Evolutionary conservation across 2,797 vertebrate species (phyloP).

Genomic region (Lepilemur septentrionalis): DNA sequence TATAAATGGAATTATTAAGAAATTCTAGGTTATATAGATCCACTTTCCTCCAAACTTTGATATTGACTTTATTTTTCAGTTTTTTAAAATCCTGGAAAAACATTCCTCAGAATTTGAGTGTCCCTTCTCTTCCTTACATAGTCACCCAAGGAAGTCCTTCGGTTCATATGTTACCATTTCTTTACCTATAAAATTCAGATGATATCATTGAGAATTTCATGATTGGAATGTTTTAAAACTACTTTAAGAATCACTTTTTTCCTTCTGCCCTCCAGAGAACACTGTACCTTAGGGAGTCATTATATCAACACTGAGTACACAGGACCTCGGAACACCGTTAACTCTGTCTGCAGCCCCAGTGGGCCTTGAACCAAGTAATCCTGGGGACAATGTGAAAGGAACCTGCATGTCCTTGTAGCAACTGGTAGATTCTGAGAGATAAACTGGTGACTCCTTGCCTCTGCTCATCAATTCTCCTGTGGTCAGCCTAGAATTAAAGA

Average conservation of each 20-base stretch:
- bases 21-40: slow-evolving; percentile 4
- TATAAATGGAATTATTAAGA: slow-evolving; percentile 11
- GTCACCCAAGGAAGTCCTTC: background rate
- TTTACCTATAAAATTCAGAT: slow-evolving; percentile 22
- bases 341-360: background rate
- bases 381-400: background rate
- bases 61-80: background rate
- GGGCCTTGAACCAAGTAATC: background rate
- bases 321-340: background rate
- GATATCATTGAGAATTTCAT: background rate
- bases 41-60: background rate
- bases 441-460: background rate
- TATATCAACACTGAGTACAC: background rate
- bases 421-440: background rate
- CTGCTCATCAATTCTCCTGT: background rate
- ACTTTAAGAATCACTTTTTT: background rate
- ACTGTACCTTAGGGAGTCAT: background rate
- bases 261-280: background rate
- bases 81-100: background rate
- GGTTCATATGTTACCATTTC: background rate
- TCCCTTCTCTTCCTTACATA: background rate
- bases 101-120: background rate
- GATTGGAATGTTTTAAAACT: background rate
- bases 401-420: background rate
- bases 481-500: background rate